phyloP scores from a whole-genome alignment of 1,140 invertebrate species.

The Brachionus paranguensis region DNA sequence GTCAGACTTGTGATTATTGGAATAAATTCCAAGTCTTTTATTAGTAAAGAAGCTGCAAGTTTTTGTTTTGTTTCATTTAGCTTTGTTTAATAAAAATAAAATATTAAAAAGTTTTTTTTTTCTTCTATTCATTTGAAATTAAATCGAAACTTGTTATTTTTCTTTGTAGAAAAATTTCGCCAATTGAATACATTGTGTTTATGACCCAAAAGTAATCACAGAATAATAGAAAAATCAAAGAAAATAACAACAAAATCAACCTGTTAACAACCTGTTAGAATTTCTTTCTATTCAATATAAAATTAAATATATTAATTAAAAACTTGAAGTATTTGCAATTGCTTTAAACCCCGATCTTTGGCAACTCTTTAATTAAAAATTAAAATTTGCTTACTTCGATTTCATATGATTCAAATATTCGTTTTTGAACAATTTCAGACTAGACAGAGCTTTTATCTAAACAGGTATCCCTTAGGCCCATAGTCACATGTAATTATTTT shows the following conservation, averaged over 20 bases:
- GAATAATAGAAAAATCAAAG: neutral
- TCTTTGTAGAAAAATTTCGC: neutral
- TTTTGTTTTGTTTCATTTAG: neutral
- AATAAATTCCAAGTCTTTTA: neutral
- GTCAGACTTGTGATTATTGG: neutral
- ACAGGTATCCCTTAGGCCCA: neutral
- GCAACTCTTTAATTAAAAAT: neutral
- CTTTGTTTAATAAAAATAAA: neutral
- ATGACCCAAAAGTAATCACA: neutral
- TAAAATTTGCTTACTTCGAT: neutral
- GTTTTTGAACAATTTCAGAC: neutral
- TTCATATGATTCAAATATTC: neutral
- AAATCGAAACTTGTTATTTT: constrained; percentile 25
- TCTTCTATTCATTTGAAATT: neutral
- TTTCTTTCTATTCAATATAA: neutral
- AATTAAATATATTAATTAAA: neutral
- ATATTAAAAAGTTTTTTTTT: neutral
- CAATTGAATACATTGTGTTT: neutral
- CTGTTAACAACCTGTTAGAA: constrained; percentile 1
- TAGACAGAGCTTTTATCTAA: neutral
- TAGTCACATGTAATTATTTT: neutral
- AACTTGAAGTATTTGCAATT: neutral
- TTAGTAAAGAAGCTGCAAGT: constrained; percentile 2
- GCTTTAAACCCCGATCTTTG: neutral
- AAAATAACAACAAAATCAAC: constrained; percentile 2